Evolutionary conservation across 2,797 vertebrate genomes (phyloP).

Genomic region (Gymnothorax javanicus): DNA sequence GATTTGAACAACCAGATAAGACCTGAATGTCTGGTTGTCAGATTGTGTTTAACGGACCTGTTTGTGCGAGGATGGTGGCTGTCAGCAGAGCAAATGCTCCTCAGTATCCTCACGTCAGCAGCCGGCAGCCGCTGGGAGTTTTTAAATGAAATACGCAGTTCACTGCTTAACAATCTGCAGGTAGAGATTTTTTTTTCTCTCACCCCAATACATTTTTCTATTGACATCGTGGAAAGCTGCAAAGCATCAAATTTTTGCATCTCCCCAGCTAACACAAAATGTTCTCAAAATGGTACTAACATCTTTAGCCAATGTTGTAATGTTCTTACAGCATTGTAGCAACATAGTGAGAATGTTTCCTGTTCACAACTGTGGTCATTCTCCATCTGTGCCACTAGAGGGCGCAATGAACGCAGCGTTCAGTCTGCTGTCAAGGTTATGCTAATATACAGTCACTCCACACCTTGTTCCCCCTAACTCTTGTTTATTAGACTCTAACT

Average conservation of each 20-base stretch:
- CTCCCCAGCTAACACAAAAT: background rate
- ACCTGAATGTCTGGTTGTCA: background rate
- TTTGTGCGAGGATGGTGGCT: background rate
- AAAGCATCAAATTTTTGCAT: conserved; percentile 38
- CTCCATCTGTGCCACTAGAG: conserved; percentile 48
- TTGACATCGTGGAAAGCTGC: background rate
- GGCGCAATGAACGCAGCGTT: conserved; percentile 47
- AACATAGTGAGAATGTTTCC: conserved; percentile 20
- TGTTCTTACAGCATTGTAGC: too few species aligned
- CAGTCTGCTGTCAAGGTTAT: conserved; percentile 7
- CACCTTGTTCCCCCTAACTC: background rate
- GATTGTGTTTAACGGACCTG: background rate
- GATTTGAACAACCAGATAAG: background rate
- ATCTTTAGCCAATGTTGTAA: too few species aligned
- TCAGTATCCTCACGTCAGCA: background rate
- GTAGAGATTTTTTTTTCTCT: background rate
- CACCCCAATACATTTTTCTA: background rate
- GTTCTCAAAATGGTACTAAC: too few species aligned
- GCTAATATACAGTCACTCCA: background rate
- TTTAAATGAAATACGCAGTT: background rate
- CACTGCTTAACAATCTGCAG: background rate
- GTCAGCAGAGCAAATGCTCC: background rate
- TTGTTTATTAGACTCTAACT: background rate
- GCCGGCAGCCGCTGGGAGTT: background rate
- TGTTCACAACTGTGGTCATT: conserved; percentile 35